Conservation (phyloP, 2,888 invertebrate species). For the Syritta pipiens region DNA sequence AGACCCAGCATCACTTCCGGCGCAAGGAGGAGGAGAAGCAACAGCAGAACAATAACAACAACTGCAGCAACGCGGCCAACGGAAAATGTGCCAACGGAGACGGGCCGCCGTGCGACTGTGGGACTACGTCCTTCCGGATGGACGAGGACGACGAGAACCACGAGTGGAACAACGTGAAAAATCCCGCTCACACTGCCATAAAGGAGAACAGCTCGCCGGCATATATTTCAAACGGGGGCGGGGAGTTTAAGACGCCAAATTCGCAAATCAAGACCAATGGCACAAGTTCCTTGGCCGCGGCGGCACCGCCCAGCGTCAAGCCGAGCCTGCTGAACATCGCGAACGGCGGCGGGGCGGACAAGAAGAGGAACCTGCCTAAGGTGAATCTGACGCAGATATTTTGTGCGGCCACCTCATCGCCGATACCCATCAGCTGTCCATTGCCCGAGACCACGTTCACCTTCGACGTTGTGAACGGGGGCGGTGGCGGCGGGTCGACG, state of each 20-base stretch:
- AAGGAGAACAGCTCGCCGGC: constrained; percentile 45
- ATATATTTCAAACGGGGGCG: not conserved
- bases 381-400: constrained; percentile 78
- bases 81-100: constrained; percentile 55
- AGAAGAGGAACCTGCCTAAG: constrained; percentile 74
- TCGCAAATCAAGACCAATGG: constrained; percentile 50
- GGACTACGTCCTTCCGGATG: constrained; percentile 49
- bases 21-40: constrained; percentile 50
- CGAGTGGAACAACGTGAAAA: constrained; percentile 43
- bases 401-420: constrained; percentile 71
- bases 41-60: constrained; percentile 67
- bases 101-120: constrained; percentile 53
- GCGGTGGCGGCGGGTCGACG: too few species aligned
- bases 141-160: constrained; percentile 56
- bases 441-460: constrained; percentile 48
- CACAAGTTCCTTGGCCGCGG: not conserved
- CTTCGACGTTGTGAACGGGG: constrained; percentile 53
- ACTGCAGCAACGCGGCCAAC: constrained; percentile 42
- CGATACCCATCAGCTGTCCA: constrained; percentile 67
- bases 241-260: constrained; percentile 71
- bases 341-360: constrained; percentile 32
- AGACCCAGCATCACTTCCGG: constrained; percentile 77
- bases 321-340: constrained; percentile 38
- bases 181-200: constrained; percentile 57
- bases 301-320: constrained; percentile 21